These are phyloP conservation scores for Beroe forskalii DNA, from an alignment of 37 sponge, comb jelly and placozoan genomes.

Conservation along the genomic window DNA sequence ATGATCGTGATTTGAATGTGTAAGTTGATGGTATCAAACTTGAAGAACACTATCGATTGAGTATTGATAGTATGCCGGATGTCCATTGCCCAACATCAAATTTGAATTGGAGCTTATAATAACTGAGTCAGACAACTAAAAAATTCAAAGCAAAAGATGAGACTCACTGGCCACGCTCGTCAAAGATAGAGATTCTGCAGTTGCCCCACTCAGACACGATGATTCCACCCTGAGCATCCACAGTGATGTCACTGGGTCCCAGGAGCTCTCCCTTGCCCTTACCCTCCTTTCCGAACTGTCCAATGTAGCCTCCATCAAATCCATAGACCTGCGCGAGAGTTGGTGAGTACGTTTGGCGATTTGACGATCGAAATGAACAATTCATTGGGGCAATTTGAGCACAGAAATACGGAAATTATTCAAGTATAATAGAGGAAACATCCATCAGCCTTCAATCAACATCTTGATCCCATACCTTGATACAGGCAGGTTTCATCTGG, in stretches of 20 bases:
- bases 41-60: no score
- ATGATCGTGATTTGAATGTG: neutral
- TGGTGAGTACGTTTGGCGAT: no score
- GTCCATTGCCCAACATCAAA: no score
- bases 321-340: slow-evolving; percentile 50
- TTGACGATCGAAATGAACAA: no score
- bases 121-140: neutral
- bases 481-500: slow-evolving; percentile 31
- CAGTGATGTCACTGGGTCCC: slow-evolving; percentile 61
- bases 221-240: slow-evolving; percentile 53
- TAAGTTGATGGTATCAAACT: neutral
- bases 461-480: slow-evolving; percentile 28
- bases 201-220: slow-evolving; percentile 58
- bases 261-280: slow-evolving; percentile 63
- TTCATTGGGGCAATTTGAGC: no score
- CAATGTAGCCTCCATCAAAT: slow-evolving; percentile 58
- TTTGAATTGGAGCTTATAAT: no score
- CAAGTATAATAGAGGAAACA: neutral
- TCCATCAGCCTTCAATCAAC: neutral
- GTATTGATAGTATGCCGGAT: no score
- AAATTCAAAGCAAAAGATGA: neutral
- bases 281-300: slow-evolving; percentile 10
- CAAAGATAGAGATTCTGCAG: slow-evolving; percentile 61
- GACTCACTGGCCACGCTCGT: slow-evolving; percentile 49
- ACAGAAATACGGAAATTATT: no score